Evolutionary conservation across 2,113 vertebrate genomes (phyloP).

Genomic region (Pundamilia nyererei): DNA sequence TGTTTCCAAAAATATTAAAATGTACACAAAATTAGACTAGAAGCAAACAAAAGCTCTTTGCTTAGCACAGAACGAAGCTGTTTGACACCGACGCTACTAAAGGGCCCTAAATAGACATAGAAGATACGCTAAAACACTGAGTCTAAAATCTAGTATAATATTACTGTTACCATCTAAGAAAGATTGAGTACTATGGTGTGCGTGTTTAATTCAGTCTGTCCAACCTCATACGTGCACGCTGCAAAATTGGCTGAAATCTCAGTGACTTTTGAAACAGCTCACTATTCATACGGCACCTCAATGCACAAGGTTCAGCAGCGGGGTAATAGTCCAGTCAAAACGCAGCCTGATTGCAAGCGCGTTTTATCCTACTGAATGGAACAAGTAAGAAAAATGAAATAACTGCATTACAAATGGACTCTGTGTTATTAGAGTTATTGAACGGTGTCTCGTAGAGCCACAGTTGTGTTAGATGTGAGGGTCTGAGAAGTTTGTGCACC

Average conservation of each 20-base stretch:
- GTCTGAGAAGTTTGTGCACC: neutral
- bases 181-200: fast-evolving
- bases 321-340: neutral
- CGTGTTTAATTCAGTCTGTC: neutral
- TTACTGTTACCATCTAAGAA: neutral
- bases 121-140: neutral
- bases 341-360: neutral
- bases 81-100: fast-evolving
- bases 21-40: neutral
- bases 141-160: neutral
- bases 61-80: neutral
- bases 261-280: neutral
- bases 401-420: neutral
- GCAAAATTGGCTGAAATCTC: neutral
- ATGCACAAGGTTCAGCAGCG: neutral
- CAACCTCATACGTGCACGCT: fast-evolving
- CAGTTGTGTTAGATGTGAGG: neutral
- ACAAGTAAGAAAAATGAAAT: neutral
- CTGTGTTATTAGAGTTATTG: neutral
- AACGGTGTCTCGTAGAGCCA: fast-evolving
- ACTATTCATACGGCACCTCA: fast-evolving
- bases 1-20: neutral
- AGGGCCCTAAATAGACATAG: fast-evolving
- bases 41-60: neutral
- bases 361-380: neutral